Evolutionary conservation across 2,888 invertebrate genomes (phyloP).

Genomic region (Pasiphila rectangulata): DNA sequence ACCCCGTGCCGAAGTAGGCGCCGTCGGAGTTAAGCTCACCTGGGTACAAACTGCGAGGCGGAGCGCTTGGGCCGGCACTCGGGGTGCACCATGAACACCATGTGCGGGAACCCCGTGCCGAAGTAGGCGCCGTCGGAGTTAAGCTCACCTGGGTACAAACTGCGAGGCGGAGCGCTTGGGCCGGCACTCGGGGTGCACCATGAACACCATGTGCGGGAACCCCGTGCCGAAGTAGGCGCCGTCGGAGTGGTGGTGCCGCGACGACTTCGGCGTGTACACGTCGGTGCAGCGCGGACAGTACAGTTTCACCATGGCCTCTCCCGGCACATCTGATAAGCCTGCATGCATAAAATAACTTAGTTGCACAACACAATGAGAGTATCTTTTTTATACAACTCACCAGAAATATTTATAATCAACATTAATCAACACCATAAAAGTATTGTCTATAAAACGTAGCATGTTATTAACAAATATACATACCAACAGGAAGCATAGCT

Average conservation of each 20-base stretch:
- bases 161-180: constrained; percentile 98
- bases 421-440: no score
- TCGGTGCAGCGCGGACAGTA: constrained; percentile 99
- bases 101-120: constrained; percentile 99
- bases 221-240: constrained; percentile 99
- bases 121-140: constrained; percentile 98
- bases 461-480: no score
- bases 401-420: no score
- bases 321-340: constrained; percentile 98
- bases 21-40: constrained; percentile 94
- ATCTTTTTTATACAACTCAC: no score
- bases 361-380: no score
- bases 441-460: no score
- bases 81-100: constrained; percentile 99
- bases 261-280: constrained; percentile 99
- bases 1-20: constrained; percentile 99
- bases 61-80: constrained; percentile 99
- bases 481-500: constrained; percentile 97
- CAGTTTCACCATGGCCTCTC: constrained; percentile 99
- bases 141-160: constrained; percentile 95
- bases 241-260: constrained; percentile 98
- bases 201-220: constrained; percentile 99
- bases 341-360: no score
- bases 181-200: constrained; percentile 99
- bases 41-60: constrained; percentile 97